Conservation (phyloP, 1,140 invertebrate genomes). For the Colletes latitarsis region DNA sequence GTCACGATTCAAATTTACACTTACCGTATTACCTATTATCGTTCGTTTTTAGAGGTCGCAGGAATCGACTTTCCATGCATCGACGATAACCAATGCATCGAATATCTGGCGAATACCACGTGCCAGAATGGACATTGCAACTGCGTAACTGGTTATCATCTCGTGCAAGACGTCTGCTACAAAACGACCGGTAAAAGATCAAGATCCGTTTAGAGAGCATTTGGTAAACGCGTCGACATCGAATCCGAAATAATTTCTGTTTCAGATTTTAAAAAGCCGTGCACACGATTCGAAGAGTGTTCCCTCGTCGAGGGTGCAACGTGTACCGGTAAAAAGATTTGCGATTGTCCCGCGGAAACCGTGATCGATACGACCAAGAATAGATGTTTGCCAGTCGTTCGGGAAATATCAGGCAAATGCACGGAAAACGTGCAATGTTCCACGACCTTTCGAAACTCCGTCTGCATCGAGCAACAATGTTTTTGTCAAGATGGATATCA, state of each 20-base stretch:
- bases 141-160: conserved; percentile 36
- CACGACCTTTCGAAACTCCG: neutral
- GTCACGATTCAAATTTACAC: neutral
- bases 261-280: conserved; percentile 23
- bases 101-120: conserved; percentile 33
- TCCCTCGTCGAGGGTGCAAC: conserved; percentile 6
- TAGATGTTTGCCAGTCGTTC: conserved; percentile 32
- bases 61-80: conserved; percentile 28
- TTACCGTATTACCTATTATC: neutral
- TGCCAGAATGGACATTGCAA: conserved; percentile 29
- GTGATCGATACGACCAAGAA: neutral
- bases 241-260: no score
- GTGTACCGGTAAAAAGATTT: conserved; percentile 15
- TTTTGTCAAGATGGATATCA: conserved; percentile 28
- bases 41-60: conserved; percentile 23
- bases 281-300: conserved; percentile 43
- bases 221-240: no score
- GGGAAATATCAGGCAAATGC: conserved; percentile 21
- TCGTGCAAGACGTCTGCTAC: conserved; percentile 28
- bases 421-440: conserved; percentile 37
- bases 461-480: conserved; percentile 32
- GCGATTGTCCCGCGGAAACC: conserved; percentile 16
- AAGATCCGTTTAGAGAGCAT: neutral
- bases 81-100: conserved; percentile 48
- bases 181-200: conserved; percentile 32